These are phyloP conservation scores for Sinocyclocheilus anophthalmus DNA, from an alignment of 2,113 vertebrate species.

Conservation along the genomic window DNA sequence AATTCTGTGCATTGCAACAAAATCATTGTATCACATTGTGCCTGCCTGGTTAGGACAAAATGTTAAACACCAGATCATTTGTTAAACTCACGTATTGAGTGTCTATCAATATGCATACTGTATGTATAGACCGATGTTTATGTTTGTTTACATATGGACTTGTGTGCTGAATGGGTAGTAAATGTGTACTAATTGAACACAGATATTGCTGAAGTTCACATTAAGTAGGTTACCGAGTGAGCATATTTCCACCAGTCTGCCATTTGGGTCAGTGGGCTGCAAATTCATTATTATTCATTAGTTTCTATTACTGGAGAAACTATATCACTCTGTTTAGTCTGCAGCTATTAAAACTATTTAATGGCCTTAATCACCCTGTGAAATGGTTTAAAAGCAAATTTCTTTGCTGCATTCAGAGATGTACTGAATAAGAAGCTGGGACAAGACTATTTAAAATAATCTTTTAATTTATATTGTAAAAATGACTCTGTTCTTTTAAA, in stretches of 20 bases:
- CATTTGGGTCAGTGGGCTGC: not conserved
- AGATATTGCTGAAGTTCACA: not conserved
- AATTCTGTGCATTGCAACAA: not conserved
- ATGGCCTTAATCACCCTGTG: not conserved
- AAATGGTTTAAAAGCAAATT: not conserved
- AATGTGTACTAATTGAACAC: not conserved
- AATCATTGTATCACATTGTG: not conserved
- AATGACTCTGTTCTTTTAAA: not conserved
- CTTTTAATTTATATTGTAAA: not conserved
- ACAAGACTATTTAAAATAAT: not conserved
- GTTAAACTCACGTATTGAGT: not conserved
- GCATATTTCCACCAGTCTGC: conserved; percentile 9
- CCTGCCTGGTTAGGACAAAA: not conserved
- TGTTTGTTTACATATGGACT: not conserved
- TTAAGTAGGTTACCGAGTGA: conserved; percentile 13
- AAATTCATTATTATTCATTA: conserved; percentile 23
- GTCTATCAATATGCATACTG: not conserved
- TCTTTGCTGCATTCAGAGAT: not conserved
- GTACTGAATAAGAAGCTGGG: too few relatives aligned
- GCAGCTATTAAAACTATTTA: not conserved
- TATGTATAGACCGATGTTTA: not conserved
- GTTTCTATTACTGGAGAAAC: conserved; percentile 13
- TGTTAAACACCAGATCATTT: not conserved
- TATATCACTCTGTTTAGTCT: not conserved
- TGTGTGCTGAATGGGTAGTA: not conserved